These are phyloP conservation scores for Butastur rufipennis DNA, from an alignment of 2,113 vertebrate genomes.

Conservation along the genomic window DNA sequence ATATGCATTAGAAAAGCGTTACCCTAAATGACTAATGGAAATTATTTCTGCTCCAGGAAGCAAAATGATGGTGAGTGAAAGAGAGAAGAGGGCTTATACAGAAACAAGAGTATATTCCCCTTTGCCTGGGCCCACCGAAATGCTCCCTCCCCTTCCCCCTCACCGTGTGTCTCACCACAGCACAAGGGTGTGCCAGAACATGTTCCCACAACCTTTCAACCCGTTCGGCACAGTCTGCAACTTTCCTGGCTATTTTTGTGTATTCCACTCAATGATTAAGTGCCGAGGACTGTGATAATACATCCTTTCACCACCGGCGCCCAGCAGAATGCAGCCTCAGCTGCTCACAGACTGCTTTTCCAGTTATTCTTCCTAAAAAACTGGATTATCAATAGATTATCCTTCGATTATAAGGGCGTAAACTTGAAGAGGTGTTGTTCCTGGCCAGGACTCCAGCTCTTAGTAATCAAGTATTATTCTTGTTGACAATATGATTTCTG, in stretches of 20 bases:
- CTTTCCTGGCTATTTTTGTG: slow-evolving; percentile 38
- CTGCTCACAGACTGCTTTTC: not conserved
- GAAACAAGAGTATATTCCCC: not conserved
- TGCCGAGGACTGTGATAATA: not conserved
- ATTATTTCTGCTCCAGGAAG: slow-evolving; percentile 27
- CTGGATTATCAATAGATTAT: not conserved
- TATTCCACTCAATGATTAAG: slow-evolving; percentile 31
- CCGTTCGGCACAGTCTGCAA: slow-evolving; percentile 23
- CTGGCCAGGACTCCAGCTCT: not conserved
- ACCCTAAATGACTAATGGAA: slow-evolving; percentile 2
- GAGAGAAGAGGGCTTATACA: not conserved
- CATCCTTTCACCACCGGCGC: not conserved
- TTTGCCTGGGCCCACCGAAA: not conserved
- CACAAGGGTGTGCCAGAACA: slow-evolving; percentile 25
- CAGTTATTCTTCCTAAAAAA: not conserved
- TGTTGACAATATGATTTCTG: not conserved
- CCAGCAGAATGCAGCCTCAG: not conserved
- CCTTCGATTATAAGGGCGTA: not conserved
- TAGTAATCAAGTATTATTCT: not conserved
- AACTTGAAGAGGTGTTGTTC: not conserved
- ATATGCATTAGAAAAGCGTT: not conserved
- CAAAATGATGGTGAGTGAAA: not conserved
- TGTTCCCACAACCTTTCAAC: slow-evolving; percentile 64
- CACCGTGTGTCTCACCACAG: not conserved
- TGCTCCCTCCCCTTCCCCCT: not conserved